A percentile compares a stretch with the other conserved stretches of the same genome.
phyloP scores from a whole-genome alignment of 2,888 invertebrate species.

The Scaeva pyrastri region DNA sequence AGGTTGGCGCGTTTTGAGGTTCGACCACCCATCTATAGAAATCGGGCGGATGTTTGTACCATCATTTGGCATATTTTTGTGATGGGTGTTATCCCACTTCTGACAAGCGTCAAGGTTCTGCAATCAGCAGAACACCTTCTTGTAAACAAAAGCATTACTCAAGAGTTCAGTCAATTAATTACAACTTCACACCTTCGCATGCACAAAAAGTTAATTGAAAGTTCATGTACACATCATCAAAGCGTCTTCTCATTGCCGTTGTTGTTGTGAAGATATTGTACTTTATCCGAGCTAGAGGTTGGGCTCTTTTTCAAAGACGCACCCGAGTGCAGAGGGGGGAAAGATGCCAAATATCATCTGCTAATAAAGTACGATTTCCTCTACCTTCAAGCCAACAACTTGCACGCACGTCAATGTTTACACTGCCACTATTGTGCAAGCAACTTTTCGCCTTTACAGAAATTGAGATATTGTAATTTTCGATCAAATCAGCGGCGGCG shows the following conservation, averaged over 20 bases:
- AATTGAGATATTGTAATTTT: slow-evolving; percentile 42
- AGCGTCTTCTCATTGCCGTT: not conserved
- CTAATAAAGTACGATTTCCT: not conserved
- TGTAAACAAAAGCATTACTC: slow-evolving; percentile 60
- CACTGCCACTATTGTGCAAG: slow-evolving; percentile 1
- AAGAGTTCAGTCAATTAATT: slow-evolving; percentile 65
- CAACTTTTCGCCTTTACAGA: slow-evolving; percentile 27
- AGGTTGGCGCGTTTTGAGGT: no score
- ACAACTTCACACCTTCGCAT: slow-evolving; percentile 66
- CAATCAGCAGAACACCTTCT: slow-evolving; percentile 47
- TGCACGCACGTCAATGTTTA: slow-evolving; percentile 57
- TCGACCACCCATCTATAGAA: slow-evolving; percentile 9
- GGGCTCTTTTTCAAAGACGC: slow-evolving; percentile 13
- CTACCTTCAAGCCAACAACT: slow-evolving; percentile 1
- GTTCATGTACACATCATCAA: slow-evolving; percentile 50
- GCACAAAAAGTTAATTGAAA: slow-evolving; percentile 69
- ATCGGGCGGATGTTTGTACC: slow-evolving; percentile 42
- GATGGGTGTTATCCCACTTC: slow-evolving; percentile 54
- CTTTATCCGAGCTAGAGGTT: not conserved
- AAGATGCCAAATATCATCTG: slow-evolving; percentile 20
- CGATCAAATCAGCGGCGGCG: slow-evolving; percentile 29
- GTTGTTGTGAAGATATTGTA: not conserved
- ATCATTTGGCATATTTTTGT: slow-evolving; percentile 22
- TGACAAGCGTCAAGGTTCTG: slow-evolving; percentile 56
- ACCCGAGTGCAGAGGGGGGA: not conserved